phyloP scores from a whole-genome alignment of 2,888 invertebrate species.

The Drosophila incognita region DNA sequence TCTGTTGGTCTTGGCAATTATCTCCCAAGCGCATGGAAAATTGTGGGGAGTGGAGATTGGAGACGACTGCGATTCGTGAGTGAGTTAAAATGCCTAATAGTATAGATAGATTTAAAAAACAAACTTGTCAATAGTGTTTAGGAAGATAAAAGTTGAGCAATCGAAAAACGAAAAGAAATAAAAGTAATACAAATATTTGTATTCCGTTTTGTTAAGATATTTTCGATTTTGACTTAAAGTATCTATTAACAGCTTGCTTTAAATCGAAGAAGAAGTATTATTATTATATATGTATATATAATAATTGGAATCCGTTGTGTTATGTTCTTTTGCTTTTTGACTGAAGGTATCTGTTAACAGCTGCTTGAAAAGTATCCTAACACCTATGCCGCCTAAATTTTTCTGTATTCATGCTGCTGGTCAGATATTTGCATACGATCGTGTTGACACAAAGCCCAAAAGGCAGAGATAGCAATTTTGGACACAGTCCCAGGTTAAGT shows the following conservation, averaged over 20 bases:
- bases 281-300: no score
- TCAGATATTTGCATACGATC: conserved; percentile 6
- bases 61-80: conserved; percentile 25
- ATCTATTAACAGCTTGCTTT: background rate
- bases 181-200: background rate
- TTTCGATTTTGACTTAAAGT: background rate
- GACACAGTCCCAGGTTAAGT: conserved; percentile 11
- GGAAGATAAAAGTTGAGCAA: background rate
- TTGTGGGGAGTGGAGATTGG: conserved; percentile 40
- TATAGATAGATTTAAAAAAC: background rate
- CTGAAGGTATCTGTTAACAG: no score
- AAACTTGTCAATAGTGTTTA: background rate
- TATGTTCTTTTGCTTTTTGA: no score
- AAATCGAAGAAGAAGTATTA: background rate
- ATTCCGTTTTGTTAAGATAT: background rate
- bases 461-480: background rate
- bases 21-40: conserved; percentile 53
- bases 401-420: background rate
- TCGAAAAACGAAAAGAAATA: background rate
- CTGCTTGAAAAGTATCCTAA: background rate
- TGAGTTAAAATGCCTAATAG: background rate
- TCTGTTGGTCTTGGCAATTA: conserved; percentile 39
- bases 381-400: background rate
- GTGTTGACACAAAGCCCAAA: conserved; percentile 21
- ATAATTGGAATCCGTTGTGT: background rate